A percentile compares a stretch with the other conserved stretches of the same genome.
Evolutionary conservation across 2,797 vertebrate genomes (phyloP).

Genomic region (Synanceia verrucosa): DNA sequence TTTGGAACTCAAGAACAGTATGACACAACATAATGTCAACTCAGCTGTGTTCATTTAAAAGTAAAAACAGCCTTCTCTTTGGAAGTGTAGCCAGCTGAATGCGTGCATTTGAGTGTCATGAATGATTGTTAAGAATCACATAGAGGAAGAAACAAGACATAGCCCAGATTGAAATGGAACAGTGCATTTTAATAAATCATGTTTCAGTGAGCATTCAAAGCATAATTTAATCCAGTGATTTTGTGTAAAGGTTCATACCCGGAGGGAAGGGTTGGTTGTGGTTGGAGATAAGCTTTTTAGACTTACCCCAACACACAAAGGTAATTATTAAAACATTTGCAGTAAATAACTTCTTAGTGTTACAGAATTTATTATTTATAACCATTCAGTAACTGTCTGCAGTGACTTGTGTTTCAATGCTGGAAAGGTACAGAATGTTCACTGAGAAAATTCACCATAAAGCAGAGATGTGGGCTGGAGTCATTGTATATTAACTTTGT

Average conservation of each 20-base stretch:
- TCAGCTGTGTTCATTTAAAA: neutral
- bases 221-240: neutral
- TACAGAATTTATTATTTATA: neutral
- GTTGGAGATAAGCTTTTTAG: neutral
- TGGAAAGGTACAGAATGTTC: neutral
- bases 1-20: neutral
- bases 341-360: neutral
- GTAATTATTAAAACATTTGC: slow-evolving; percentile 21
- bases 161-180: neutral
- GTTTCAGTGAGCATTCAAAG: neutral
- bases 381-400: neutral
- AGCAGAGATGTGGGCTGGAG: neutral
- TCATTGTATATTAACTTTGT: too few relatives aligned
- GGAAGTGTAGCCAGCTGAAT: too few relatives aligned
- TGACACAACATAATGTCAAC: neutral
- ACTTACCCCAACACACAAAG: neutral
- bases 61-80: too few relatives aligned
- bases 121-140: neutral
- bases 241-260: neutral
- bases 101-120: too few relatives aligned
- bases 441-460: neutral
- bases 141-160: neutral
- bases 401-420: neutral
- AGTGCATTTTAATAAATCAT: neutral
- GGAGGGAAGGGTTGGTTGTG: neutral